Percentiles rank a stretch among this genome's conserved stretches.
Evolutionary conservation across 2,888 invertebrate genomes (phyloP).

Genomic region (Imbricaverruca yamaguchii): DNA sequence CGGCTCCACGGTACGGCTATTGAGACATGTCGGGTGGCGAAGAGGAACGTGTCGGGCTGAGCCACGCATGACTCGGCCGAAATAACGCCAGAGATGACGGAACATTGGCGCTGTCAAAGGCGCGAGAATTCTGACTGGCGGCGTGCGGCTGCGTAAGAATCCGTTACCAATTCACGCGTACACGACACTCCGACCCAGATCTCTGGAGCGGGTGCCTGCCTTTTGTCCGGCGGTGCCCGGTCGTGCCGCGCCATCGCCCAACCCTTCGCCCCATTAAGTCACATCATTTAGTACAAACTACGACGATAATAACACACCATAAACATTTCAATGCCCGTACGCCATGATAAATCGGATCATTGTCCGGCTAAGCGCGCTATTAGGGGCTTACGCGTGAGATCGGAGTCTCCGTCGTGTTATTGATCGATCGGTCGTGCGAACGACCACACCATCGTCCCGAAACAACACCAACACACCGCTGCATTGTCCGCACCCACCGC

Average conservation of each 20-base stretch:
- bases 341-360: conserved; percentile 11
- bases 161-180: background rate
- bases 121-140: background rate
- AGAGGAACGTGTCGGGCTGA: background rate
- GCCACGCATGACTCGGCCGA: background rate
- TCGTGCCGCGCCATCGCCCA: background rate
- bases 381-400: conserved; percentile 19
- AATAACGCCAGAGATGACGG: background rate
- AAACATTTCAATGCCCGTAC: conserved; percentile 6
- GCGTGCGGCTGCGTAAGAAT: background rate
- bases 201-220: background rate
- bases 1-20: too few relatives aligned
- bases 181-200: background rate
- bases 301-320: background rate
- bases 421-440: background rate
- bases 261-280: background rate
- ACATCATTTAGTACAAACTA: conserved; percentile 1
- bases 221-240: background rate
- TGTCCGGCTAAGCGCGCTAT: conserved; percentile 4
- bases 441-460: background rate
- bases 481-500: background rate
- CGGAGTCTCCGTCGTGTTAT: background rate
- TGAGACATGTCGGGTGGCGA: background rate
- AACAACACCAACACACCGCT: background rate
- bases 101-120: background rate